phyloP scores from a whole-genome alignment of 2,113 vertebrate genomes.

The Pituophis catenifer region DNA sequence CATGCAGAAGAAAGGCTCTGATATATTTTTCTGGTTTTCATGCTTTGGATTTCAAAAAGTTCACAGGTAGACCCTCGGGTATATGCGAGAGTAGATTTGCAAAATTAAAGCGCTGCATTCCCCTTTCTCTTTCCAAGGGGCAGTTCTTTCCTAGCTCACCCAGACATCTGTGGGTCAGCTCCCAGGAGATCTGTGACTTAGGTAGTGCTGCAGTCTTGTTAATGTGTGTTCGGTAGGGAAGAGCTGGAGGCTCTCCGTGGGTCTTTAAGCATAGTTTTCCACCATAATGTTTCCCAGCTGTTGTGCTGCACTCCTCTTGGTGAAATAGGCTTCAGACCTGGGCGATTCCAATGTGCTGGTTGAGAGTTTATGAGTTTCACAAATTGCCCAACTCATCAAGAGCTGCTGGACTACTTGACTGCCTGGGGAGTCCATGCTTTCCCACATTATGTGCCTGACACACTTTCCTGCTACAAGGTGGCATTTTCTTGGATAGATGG shows the following conservation, averaged over 20 bases:
- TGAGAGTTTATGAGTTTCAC: neutral
- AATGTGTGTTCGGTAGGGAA: neutral
- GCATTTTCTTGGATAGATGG: neutral
- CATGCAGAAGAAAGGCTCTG: neutral
- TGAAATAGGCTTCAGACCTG: neutral
- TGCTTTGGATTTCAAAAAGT: neutral
- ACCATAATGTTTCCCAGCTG: slow-evolving; percentile 14
- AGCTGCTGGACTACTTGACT: neutral
- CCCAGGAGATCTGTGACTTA: neutral
- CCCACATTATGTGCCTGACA: neutral
- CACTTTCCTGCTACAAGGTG: neutral
- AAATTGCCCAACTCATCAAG: neutral
- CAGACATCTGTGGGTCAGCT: neutral
- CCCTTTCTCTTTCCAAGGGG: neutral
- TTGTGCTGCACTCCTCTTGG: neutral
- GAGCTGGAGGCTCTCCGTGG: neutral
- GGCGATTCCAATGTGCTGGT: neutral
- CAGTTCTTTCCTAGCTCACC: neutral
- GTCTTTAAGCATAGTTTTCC: slow-evolving; percentile 1
- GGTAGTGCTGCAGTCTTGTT: neutral
- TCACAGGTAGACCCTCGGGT: neutral
- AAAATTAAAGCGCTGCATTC: neutral
- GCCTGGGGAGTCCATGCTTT: neutral
- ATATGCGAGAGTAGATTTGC: neutral
- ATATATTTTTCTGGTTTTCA: neutral